Conservation (phyloP, 64 coral and sea anemone species). For the Porites lutea region DNA sequence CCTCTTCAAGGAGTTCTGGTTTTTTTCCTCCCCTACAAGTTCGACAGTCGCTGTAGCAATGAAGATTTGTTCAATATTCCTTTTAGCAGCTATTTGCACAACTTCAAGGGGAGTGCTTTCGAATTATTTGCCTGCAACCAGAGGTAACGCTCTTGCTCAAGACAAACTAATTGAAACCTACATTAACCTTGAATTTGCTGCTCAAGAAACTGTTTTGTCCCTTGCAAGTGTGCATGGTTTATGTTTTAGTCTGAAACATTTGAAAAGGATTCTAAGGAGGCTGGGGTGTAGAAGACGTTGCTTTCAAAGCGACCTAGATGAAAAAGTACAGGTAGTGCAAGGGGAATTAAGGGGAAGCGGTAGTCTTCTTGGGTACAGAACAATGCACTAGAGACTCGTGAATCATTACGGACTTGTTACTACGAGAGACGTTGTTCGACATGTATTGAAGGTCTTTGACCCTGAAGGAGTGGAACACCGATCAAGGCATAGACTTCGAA, state of each 20-base stretch:
- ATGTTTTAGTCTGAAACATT: conserved; percentile 3
- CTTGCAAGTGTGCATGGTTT: conserved; percentile 34
- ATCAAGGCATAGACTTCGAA: conserved; percentile 35
- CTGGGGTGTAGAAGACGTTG: conserved; percentile 36
- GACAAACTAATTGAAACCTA: conserved; percentile 21
- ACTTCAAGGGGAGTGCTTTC: no score
- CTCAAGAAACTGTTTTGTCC: conserved; percentile 36
- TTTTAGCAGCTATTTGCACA: no score
- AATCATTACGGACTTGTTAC: conserved; percentile 34
- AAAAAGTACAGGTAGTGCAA: background rate
- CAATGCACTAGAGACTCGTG: conserved; percentile 34
- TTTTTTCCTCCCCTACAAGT: no score
- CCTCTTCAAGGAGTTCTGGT: no score
- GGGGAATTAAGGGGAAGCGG: conserved; percentile 17
- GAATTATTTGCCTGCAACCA: no score
- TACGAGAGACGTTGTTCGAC: conserved; percentile 42
- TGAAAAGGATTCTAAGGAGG: conserved; percentile 38
- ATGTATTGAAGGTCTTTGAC: conserved; percentile 23
- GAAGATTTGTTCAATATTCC: no score
- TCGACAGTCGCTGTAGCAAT: no score
- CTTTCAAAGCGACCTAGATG: conserved; percentile 26
- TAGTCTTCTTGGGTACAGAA: conserved; percentile 44
- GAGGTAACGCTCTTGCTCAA: no score
- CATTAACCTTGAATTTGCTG: conserved; percentile 37
- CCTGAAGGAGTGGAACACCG: conserved; percentile 38